Percentiles rank a stretch among this genome's conserved stretches.
Evolutionary conservation across 2,888 invertebrate species (phyloP).

Genomic region (Endotricha flammealis): DNA sequence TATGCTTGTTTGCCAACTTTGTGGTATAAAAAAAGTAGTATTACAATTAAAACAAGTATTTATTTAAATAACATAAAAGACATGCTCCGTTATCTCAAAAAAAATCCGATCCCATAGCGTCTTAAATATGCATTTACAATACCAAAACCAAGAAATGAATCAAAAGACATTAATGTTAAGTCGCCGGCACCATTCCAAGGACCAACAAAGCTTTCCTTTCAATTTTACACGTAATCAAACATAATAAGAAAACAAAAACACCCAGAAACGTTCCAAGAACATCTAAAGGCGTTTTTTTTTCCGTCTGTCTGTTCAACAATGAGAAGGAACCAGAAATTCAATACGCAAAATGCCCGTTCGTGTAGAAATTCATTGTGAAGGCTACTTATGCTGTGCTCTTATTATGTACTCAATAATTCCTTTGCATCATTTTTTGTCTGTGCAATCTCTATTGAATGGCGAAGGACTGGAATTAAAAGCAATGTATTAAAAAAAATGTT

Average conservation of each 20-base stretch:
- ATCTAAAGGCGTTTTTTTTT: slow-evolving; percentile 29
- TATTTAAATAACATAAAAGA: too few species aligned
- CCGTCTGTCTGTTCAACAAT: slow-evolving; percentile 18
- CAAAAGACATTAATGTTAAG: neutral
- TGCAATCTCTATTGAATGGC: neutral
- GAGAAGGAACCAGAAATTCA: slow-evolving; percentile 38
- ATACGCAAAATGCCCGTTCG: slow-evolving; percentile 28
- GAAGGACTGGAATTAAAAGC: neutral
- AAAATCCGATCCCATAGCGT: too few species aligned
- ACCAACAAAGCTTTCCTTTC: slow-evolving; percentile 10
- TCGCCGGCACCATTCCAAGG: slow-evolving; percentile 1
- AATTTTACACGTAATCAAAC: slow-evolving; percentile 11
- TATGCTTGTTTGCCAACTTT: too few species aligned
- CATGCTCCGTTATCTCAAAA: too few species aligned
- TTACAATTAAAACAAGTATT: too few species aligned
- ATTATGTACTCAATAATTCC: neutral
- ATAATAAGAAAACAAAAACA: slow-evolving; percentile 13
- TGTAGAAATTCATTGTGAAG: slow-evolving; percentile 8
- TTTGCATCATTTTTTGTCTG: neutral
- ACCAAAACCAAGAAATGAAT: too few species aligned
- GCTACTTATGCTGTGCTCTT: neutral
- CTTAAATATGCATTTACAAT: neutral
- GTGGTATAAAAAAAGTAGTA: too few species aligned
- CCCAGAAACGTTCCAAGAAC: slow-evolving; percentile 23
- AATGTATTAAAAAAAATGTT: neutral